phyloP scores from a whole-genome alignment of 1,140 invertebrate genomes.

The Helicorthomorpha holstii region DNA sequence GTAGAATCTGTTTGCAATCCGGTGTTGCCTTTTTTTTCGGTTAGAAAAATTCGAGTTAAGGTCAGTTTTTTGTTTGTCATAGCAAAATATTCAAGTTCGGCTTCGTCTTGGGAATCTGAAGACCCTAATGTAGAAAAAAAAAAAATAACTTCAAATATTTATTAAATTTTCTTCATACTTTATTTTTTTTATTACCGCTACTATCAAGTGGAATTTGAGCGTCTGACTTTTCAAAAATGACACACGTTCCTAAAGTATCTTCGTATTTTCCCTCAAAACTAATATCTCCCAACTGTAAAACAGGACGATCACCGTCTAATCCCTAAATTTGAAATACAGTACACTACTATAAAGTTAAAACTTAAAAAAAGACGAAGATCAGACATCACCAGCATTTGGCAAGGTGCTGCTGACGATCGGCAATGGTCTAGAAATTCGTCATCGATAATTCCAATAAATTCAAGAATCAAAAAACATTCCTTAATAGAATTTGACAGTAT shows the following conservation, averaged over 20 bases:
- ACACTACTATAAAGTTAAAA: neutral
- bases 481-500: too few species aligned
- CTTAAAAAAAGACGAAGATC: neutral
- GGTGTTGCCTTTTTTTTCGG: neutral
- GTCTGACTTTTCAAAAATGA: conserved; percentile 2
- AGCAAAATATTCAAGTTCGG: neutral
- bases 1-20: neutral
- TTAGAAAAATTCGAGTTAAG: neutral
- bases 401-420: neutral
- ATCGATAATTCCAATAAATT: conserved; percentile 6
- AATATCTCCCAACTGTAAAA: conserved; percentile 1
- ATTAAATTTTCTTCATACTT: neutral
- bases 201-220: neutral
- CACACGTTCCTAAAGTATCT: conserved; percentile 1
- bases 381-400: conserved; percentile 1
- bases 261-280: conserved; percentile 4
- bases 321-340: conserved; percentile 1
- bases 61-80: neutral
- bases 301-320: neutral
- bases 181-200: neutral
- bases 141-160: neutral
- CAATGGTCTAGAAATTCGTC: conserved; percentile 1
- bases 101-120: neutral
- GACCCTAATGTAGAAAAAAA: too few species aligned
- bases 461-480: neutral